A percentile compares a stretch with the other conserved stretches of the same genome.
Conservation (phyloP, 1,140 invertebrate genomes). For the Drosophila pandora region DNA sequence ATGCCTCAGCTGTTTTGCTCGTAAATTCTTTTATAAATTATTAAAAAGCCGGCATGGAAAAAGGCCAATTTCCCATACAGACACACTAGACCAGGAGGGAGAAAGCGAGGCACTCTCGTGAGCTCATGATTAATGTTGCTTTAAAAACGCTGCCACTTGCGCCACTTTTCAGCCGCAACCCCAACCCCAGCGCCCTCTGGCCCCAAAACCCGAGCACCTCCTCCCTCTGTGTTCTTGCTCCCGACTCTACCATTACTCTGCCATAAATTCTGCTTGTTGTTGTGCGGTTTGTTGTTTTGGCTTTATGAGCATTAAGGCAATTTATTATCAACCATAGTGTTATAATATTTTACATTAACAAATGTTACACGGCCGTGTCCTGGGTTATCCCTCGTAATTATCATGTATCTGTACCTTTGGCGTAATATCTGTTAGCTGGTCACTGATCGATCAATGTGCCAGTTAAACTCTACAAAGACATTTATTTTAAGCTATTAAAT, state of each 20-base stretch:
- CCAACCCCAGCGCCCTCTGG: slow-evolving; percentile 2
- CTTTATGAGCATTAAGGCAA: slow-evolving; percentile 63
- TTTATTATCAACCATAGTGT: slow-evolving; percentile 69
- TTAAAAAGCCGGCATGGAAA: slow-evolving; percentile 51
- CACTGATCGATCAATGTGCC: slow-evolving; percentile 6
- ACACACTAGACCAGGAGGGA: slow-evolving; percentile 26
- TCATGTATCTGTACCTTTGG: slow-evolving; percentile 34
- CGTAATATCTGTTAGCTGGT: background rate
- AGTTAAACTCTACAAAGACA: background rate
- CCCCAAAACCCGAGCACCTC: background rate
- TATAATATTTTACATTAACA: slow-evolving; percentile 78
- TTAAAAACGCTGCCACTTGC: slow-evolving; percentile 74
- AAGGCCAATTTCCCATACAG: slow-evolving; percentile 42
- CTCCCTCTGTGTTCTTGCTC: slow-evolving; percentile 13
- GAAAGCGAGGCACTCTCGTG: slow-evolving; percentile 49
- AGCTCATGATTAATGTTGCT: slow-evolving; percentile 74
- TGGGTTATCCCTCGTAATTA: slow-evolving; percentile 44
- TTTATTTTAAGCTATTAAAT: too few species aligned
- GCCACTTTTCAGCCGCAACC: slow-evolving; percentile 42
- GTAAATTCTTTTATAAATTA: slow-evolving; percentile 74
- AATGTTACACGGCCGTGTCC: slow-evolving; percentile 36
- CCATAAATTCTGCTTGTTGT: slow-evolving; percentile 68
- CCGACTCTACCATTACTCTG: slow-evolving; percentile 41
- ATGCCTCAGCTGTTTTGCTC: slow-evolving; percentile 68
- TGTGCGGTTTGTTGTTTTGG: slow-evolving; percentile 63